Percentiles rank a stretch among this genome's conserved stretches.
Conservation (phyloP, 37 sponge, comb jelly and placozoan species). For the Aplysina aerophoba region DNA sequence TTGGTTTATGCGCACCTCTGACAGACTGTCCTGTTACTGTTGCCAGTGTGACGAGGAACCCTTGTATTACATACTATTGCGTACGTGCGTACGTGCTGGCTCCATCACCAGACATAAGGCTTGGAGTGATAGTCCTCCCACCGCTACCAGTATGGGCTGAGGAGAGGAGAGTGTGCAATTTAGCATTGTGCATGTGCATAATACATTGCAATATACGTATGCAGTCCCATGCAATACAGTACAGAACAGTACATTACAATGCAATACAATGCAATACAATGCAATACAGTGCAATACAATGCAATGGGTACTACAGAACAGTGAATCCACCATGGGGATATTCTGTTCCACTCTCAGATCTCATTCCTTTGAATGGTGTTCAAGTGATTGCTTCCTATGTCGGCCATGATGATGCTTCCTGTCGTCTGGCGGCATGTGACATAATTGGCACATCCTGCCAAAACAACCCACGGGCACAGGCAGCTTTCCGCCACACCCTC, state of each 20-base stretch:
- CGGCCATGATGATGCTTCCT: slow-evolving; percentile 23
- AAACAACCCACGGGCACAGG: slow-evolving; percentile 54
- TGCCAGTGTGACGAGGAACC: too few species aligned
- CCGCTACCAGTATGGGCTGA: background rate
- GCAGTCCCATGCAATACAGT: background rate
- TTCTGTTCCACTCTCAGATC: slow-evolving; percentile 33
- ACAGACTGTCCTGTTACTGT: too few species aligned
- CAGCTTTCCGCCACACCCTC: slow-evolving; percentile 43
- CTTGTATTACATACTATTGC: too few species aligned
- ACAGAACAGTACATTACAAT: too few species aligned
- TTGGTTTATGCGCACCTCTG: too few species aligned
- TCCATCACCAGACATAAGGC: too few species aligned
- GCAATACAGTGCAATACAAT: too few species aligned
- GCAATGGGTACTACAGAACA: too few species aligned
- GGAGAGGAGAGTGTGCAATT: background rate
- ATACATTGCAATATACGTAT: background rate
- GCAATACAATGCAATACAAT: too few species aligned
- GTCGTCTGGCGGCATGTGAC: slow-evolving; percentile 32
- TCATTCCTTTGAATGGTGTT: slow-evolving; percentile 63
- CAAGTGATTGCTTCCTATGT: slow-evolving; percentile 45
- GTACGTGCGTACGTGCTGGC: too few species aligned
- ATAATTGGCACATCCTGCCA: slow-evolving; percentile 64
- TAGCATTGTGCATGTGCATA: background rate
- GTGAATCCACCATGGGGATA: too few species aligned
- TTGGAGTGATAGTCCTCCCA: too few species aligned